Evolutionary conservation across 1,140 invertebrate genomes (phyloP).

Genomic region (Physella acuta): DNA sequence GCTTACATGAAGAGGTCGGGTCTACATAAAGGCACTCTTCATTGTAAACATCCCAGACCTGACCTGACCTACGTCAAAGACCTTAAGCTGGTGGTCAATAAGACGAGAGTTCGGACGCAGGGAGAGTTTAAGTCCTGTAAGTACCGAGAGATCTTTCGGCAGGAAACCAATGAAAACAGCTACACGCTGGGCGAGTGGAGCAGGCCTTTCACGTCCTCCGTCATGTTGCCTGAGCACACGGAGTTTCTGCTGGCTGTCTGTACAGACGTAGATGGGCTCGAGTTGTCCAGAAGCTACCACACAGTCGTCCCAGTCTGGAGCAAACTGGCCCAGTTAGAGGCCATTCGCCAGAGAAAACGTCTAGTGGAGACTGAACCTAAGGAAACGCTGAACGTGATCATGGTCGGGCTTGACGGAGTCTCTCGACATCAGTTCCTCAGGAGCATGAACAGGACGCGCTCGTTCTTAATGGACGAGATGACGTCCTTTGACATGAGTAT

Average conservation of each 20-base stretch:
- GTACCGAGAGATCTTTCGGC: slow-evolving; percentile 22
- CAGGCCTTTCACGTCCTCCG: not conserved
- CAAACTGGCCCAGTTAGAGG: not conserved
- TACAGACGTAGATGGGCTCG: not conserved
- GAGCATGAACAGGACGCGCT: not conserved
- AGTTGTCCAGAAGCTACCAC: not conserved
- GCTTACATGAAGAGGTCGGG: too few species aligned
- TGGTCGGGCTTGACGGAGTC: not conserved
- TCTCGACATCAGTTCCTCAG: not conserved
- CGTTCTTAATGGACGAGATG: not conserved
- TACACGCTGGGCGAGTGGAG: not conserved
- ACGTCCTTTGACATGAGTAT: not conserved
- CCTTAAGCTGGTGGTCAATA: slow-evolving; percentile 2
- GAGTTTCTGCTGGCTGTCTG: not conserved
- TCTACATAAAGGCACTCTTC: too few species aligned
- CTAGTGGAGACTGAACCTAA: not conserved
- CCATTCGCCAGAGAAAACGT: not conserved
- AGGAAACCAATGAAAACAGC: not conserved
- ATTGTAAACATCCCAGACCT: too few species aligned
- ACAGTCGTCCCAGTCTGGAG: not conserved
- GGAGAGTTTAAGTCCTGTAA: slow-evolving; percentile 19
- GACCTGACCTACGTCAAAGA: slow-evolving; percentile 13
- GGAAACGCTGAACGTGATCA: slow-evolving; percentile 5
- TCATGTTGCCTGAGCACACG: not conserved
- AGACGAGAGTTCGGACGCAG: slow-evolving; percentile 10